These are phyloP conservation scores for Hypomecis atomaria DNA, from an alignment of 2,888 invertebrate genomes.

Conservation along the genomic window DNA sequence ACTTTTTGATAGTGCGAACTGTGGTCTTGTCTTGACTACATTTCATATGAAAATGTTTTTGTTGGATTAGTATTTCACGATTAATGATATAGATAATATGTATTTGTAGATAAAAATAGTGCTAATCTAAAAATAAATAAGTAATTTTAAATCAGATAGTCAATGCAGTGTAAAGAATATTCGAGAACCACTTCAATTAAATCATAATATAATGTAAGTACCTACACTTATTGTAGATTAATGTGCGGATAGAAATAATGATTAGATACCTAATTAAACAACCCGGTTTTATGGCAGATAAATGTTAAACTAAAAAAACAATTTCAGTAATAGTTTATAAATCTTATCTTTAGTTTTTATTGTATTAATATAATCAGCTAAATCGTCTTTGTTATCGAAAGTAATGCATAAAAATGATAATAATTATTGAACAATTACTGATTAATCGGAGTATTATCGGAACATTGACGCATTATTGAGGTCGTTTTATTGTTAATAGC, in stretches of 20 bases:
- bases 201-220: not conserved
- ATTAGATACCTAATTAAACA: constrained; percentile 18
- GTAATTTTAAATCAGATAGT: not conserved
- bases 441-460: constrained; percentile 47
- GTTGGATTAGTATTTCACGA: no score
- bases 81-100: no score
- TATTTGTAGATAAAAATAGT: no score
- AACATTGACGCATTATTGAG: constrained; percentile 48
- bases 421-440: constrained; percentile 48
- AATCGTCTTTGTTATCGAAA: constrained; percentile 40
- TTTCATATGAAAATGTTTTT: no score
- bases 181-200: constrained; percentile 1
- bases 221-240: constrained; percentile 8
- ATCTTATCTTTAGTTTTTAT: constrained; percentile 32
- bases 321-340: constrained; percentile 20
- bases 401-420: constrained; percentile 47
- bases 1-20: no score
- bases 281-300: constrained; percentile 19
- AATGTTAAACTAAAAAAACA: constrained; percentile 9
- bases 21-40: no score
- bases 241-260: not conserved
- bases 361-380: constrained; percentile 31
- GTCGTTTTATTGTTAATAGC: constrained; percentile 47
- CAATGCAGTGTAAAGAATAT: not conserved
- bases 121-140: not conserved